phyloP scores from a whole-genome alignment of 2,797 vertebrate species.

The Semotilus atromaculatus region DNA sequence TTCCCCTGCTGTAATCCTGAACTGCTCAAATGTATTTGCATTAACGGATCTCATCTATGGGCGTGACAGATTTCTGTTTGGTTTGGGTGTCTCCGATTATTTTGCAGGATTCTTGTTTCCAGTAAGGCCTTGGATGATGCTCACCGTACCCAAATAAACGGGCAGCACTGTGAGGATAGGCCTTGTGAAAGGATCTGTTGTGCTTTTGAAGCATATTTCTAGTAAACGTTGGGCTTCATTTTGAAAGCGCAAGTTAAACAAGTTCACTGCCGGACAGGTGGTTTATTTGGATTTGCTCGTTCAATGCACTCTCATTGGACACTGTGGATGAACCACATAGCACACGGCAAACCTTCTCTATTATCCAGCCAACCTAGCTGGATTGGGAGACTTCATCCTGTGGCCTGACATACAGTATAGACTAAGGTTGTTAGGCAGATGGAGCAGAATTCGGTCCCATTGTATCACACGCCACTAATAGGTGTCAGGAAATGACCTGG shows the following conservation, averaged over 20 bases:
- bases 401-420: neutral
- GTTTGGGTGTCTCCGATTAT: conserved; percentile 52
- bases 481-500: conserved; percentile 10
- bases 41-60: conserved; percentile 52
- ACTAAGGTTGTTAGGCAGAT: neutral
- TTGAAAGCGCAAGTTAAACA: conserved; percentile 26
- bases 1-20: conserved; percentile 43
- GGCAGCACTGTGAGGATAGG: conserved; percentile 11
- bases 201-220: conserved; percentile 42
- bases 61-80: conserved; percentile 58
- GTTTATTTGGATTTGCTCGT: conserved; percentile 54
- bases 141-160: conserved; percentile 57
- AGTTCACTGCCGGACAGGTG: conserved; percentile 36
- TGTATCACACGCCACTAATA: conserved; percentile 12
- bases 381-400: neutral
- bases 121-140: conserved; percentile 50
- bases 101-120: conserved; percentile 53
- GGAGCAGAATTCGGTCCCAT: neutral
- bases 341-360: conserved; percentile 37
- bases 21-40: conserved; percentile 54
- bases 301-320: conserved; percentile 26
- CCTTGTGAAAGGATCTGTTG: conserved; percentile 51
- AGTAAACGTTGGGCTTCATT: conserved; percentile 39
- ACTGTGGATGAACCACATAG: conserved; percentile 27
- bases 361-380: conserved; percentile 46